Base-by-base conservation (phyloP, 2,113 vertebrate genomes). In the Sinocyclocheilus rhinocerous region DNA sequence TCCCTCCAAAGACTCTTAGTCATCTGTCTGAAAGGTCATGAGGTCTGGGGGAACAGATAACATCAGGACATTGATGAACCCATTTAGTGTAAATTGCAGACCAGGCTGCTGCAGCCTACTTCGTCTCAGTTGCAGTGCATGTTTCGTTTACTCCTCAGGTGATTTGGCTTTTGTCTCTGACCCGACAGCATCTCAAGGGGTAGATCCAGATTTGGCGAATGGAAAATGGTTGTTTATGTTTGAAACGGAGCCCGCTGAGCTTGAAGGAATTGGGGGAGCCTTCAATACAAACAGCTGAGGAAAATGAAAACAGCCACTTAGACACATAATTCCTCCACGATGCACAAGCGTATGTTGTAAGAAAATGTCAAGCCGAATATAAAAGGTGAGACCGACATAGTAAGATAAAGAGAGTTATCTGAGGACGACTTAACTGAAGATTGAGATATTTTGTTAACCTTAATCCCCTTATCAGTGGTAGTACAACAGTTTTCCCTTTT, bases 221-320 rank as follows among this genome's bases (percentile, higher is more conserved):
- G 79, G 90, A 90, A 92, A 88, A 90, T 2, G 9, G 86, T 92
- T 93, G 29, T 33, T 33, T 94, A 92, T 92, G 90, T 91, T 91
- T 88, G 89, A 92, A 90, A 88, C 85, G 89, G 89, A 91, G 90
- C 92, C 73, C 88, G 88, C 83, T 86, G 83, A n/a, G 0, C 89
- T 76, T 1, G 3, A 80, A 87, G 91, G 90, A 92, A 92, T 91
- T 73, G 82, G 86, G 36, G 87, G 42, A 89, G 81, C 85, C 87
- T 87, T 83, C 45, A 85, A 50, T 11, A 39, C 45, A 83, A 65
- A 18, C 87, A 87, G 52, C 76, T 73, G 48, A 85, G 86, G 33
- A 67, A 76, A 85, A 73, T 33, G 70, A 59, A 86, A 89, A 52
- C 13, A 63, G 45, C 83, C 29, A 72, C n/a, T 72, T 59, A 70